These are phyloP conservation scores for Pteromalus puparum DNA, from an alignment of 1,140 invertebrate species.

Conservation along the genomic window DNA sequence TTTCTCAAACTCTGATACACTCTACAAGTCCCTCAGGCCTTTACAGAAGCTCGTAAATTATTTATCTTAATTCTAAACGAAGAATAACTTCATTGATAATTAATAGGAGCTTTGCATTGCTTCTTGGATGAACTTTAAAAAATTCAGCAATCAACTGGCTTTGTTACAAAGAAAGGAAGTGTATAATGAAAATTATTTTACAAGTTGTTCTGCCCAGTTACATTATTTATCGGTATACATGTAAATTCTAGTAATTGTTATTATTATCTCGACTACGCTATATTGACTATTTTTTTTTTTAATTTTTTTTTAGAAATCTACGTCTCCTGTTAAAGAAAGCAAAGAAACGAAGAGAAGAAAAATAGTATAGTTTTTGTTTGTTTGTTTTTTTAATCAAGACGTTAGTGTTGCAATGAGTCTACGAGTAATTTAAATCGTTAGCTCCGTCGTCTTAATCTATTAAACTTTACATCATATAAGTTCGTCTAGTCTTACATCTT, in stretches of 20 bases:
- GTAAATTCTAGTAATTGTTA: conserved; percentile 27
- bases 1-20: background rate
- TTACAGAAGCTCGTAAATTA: conserved; percentile 40
- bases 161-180: background rate
- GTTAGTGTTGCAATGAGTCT: conserved; percentile 3
- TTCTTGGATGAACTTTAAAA: background rate
- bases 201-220: background rate
- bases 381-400: background rate
- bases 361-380: background rate
- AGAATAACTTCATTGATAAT: conserved; percentile 28
- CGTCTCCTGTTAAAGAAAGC: conserved; percentile 59
- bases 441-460: conserved; percentile 57
- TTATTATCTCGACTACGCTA: conserved; percentile 57
- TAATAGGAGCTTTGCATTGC: conserved; percentile 3
- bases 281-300: conserved; percentile 63
- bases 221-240: background rate
- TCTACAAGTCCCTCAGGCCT: conserved; percentile 18
- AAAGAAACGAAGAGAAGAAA: conserved; percentile 11
- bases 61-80: conserved; percentile 36
- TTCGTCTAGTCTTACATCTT: conserved; percentile 70
- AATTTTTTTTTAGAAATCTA: conserved; percentile 59
- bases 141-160: background rate
- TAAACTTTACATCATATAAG: conserved; percentile 59
- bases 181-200: conserved; percentile 6
- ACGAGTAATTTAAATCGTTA: conserved; percentile 57